These are phyloP conservation scores for Vireo griseus DNA, from an alignment of 2,797 vertebrate genomes.

Conservation along the genomic window DNA sequence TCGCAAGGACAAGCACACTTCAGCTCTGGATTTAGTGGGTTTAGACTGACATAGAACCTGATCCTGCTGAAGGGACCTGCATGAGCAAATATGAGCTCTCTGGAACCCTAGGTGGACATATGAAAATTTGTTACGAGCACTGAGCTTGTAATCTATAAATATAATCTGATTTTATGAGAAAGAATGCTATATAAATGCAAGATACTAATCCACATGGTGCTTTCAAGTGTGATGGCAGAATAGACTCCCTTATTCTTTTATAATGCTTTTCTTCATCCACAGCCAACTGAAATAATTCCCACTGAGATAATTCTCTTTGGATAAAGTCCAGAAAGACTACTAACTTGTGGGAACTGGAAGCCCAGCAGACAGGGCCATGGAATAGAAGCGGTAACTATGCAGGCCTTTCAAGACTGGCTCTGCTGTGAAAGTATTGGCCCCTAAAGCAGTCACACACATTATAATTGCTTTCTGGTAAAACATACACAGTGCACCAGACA, in stretches of 20 bases:
- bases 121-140: neutral
- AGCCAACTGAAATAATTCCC: neutral
- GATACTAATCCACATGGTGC: neutral
- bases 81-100: neutral
- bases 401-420: neutral
- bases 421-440: neutral
- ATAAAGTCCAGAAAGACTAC: neutral
- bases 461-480: constrained; percentile 15
- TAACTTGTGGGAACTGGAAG: constrained; percentile 6
- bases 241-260: neutral
- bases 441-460: neutral
- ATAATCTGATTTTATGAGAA: neutral
- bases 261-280: neutral
- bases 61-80: neutral
- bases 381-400: neutral
- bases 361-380: neutral
- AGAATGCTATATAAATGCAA: neutral
- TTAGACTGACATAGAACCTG: neutral
- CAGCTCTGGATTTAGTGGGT: neutral
- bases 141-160: neutral
- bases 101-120: neutral
- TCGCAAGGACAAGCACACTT: neutral
- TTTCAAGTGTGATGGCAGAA: neutral
- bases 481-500: neutral
- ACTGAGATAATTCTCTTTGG: neutral